Percentiles rank a stretch among this genome's conserved stretches.
These are phyloP conservation scores for Gymnoscopelus braueri DNA, from an alignment of 2,797 vertebrate species.

Conservation along the genomic window DNA sequence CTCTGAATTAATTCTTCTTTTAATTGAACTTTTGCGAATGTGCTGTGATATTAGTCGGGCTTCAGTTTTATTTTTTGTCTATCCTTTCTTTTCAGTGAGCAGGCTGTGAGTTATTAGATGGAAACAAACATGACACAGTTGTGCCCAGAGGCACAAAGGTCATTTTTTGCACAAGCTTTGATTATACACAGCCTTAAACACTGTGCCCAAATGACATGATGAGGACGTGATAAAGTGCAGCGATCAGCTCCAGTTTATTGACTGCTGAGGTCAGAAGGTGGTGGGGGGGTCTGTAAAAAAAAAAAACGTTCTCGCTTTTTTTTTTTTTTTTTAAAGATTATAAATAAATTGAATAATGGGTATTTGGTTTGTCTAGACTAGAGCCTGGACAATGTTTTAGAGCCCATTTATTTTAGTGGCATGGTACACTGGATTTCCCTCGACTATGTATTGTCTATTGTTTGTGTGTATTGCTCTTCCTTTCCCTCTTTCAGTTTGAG, in stretches of 20 bases:
- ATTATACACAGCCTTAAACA: constrained; percentile 32
- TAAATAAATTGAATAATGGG: not conserved
- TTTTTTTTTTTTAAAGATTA: not conserved
- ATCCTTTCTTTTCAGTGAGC: constrained; percentile 22
- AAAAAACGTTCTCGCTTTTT: too few species aligned
- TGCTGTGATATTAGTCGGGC: not conserved
- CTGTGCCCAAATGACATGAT: constrained; percentile 59
- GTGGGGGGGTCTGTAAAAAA: constrained; percentile 40
- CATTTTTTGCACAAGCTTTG: constrained; percentile 43
- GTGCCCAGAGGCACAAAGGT: constrained; percentile 47
- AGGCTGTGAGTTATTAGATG: constrained; percentile 33
- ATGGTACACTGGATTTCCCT: constrained; percentile 16
- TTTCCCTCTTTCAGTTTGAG: constrained; percentile 6
- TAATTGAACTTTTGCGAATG: not conserved
- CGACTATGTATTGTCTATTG: constrained; percentile 6
- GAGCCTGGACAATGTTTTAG: too few species aligned
- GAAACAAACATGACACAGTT: constrained; percentile 33
- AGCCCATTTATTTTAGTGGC: constrained; percentile 20
- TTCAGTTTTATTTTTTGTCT: not conserved
- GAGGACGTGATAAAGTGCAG: constrained; percentile 51
- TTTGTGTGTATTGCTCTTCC: constrained; percentile 4
- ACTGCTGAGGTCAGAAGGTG: constrained; percentile 42
- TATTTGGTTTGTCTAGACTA: too few species aligned
- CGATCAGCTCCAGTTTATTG: constrained; percentile 38
- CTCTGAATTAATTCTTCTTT: not conserved